phyloP scores from a whole-genome alignment of 2,113 vertebrate species.

The Spea bombifrons region DNA sequence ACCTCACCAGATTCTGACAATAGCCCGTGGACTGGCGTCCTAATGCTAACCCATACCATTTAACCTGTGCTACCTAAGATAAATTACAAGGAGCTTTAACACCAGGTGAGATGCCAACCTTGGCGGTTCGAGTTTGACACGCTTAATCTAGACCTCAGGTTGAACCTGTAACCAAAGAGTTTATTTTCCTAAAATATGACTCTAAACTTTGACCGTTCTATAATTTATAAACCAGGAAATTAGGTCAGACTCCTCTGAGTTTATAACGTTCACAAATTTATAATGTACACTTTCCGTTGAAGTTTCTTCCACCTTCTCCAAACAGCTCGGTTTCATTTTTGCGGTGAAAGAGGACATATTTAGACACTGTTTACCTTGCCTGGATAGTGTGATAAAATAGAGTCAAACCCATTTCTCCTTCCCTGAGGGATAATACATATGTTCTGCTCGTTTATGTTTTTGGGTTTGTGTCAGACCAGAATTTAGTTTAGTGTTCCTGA shows the following conservation, averaged over 20 bases:
- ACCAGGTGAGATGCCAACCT: not conserved
- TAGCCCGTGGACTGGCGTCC: not conserved
- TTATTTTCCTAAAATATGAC: conserved; percentile 36
- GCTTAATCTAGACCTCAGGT: conserved; percentile 8
- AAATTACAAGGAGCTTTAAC: not conserved
- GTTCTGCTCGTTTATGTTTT: not conserved
- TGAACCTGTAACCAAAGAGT: conserved; percentile 41
- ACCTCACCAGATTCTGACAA: not conserved
- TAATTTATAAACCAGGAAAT: conserved; percentile 53
- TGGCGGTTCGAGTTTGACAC: not conserved
- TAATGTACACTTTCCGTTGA: conserved; percentile 41
- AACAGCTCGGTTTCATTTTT: conserved; percentile 31
- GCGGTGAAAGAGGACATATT: conserved; percentile 47
- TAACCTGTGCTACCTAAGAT: not conserved
- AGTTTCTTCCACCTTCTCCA: conserved; percentile 28
- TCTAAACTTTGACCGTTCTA: conserved; percentile 18
- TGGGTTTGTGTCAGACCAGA: not conserved
- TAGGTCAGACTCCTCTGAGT: conserved; percentile 50
- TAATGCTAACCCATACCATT: not conserved
- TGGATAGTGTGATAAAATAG: conserved; percentile 44
- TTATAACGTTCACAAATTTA: conserved; percentile 47
- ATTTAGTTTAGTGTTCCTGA: not conserved
- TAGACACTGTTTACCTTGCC: conserved; percentile 42
- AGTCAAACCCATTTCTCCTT: conserved; percentile 27
- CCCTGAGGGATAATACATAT: conserved; percentile 16